Conservation (phyloP, 2,113 vertebrate species). For the Cottus gobio region DNA sequence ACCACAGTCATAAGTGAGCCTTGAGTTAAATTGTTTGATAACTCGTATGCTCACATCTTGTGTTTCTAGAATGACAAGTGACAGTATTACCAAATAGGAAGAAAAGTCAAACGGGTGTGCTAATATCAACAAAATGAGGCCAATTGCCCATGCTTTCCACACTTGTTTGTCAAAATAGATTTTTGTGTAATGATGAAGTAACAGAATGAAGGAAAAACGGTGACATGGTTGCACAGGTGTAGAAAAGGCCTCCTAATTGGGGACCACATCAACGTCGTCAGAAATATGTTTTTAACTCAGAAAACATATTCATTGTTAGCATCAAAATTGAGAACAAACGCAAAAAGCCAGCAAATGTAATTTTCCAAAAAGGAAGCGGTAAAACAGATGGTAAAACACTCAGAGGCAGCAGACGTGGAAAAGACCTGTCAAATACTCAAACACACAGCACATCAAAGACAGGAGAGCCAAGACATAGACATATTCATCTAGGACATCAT, state of each 20-base stretch:
- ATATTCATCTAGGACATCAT: not conserved
- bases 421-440: conserved; percentile 29
- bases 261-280: not conserved
- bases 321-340: not conserved
- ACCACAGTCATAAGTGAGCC: not conserved
- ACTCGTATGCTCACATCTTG: not conserved
- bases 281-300: not conserved
- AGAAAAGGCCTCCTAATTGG: not conserved
- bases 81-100: not conserved
- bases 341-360: not conserved
- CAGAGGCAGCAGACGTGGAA: conserved; percentile 24
- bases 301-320: not conserved
- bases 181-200: not conserved
- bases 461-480: conserved; percentile 1
- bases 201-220: not conserved
- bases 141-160: not conserved
- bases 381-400: conserved; percentile 52
- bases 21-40: not conserved
- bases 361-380: conserved; percentile 2
- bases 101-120: not conserved
- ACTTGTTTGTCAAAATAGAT: not conserved
- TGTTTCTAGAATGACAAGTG: not conserved
- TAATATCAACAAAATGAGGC: not conserved
- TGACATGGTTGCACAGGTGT: not conserved
- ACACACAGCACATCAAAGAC: conserved; percentile 35